Evolutionary conservation across 2,797 vertebrate genomes (phyloP).

Genomic region (Lepus townsendii): DNA sequence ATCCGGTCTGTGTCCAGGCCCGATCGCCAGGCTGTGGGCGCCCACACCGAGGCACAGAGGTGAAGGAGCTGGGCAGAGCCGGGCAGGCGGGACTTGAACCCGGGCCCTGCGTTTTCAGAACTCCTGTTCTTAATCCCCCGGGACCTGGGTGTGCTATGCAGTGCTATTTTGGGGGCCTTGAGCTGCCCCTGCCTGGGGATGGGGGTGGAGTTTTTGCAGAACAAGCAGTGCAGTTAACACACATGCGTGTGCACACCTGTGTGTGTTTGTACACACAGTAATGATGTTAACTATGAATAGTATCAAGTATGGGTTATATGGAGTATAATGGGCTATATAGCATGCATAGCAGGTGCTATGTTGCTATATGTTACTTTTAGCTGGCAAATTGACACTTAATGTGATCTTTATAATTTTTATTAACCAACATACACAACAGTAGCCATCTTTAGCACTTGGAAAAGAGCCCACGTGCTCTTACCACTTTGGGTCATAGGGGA

Average conservation of each 20-base stretch:
- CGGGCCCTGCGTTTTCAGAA: neutral
- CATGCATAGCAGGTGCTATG: too few relatives aligned
- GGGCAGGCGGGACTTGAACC: neutral
- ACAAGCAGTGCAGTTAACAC: neutral
- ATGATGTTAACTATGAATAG: neutral
- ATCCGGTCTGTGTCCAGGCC: too few relatives aligned
- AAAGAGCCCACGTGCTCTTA: neutral
- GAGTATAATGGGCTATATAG: neutral
- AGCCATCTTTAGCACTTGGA: neutral
- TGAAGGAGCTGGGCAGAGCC: neutral
- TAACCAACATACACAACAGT: neutral
- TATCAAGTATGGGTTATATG: neutral
- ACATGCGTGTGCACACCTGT: neutral
- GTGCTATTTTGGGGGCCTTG: accelerated
- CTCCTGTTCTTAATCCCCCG: too few relatives aligned
- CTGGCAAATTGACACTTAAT: neutral
- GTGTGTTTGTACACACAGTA: neutral
- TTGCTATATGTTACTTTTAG: neutral
- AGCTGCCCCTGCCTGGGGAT: neutral
- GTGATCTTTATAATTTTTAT: neutral
- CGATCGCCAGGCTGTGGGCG: too few relatives aligned
- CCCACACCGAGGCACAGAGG: neutral
- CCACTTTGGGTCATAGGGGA: neutral
- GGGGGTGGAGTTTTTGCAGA: neutral
- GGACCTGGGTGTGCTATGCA: too few relatives aligned